phyloP scores from a whole-genome alignment of 2,797 vertebrate species.

The Atherinosoma microstoma region DNA sequence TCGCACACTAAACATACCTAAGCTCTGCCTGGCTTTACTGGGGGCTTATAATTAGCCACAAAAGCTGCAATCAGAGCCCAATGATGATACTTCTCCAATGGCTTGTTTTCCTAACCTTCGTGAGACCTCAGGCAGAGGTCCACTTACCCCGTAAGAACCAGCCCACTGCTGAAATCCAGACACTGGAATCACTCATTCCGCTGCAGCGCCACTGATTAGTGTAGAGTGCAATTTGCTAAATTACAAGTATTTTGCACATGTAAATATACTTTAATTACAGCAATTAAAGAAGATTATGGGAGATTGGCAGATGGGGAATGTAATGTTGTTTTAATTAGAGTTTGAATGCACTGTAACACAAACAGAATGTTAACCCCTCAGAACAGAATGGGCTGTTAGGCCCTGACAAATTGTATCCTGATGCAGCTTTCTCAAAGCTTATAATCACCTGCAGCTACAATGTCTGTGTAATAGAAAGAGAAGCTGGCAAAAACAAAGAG shows the following conservation, averaged over 20 bases:
- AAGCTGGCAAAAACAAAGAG: constrained; percentile 60
- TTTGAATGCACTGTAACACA: constrained; percentile 99
- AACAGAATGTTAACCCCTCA: constrained; percentile 99
- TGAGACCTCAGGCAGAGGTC: constrained; percentile 93
- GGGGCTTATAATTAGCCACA: constrained; percentile 91
- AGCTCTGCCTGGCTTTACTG: constrained; percentile 82
- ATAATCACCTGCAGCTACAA: constrained; percentile 84
- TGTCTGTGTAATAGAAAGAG: constrained; percentile 50
- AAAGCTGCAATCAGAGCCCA: constrained; percentile 92
- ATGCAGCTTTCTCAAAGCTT: constrained; percentile 81
- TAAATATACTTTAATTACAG: constrained; percentile 99
- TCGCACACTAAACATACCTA: constrained; percentile 48
- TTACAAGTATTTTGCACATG: constrained; percentile 99
- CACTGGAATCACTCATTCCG: constrained; percentile 97
- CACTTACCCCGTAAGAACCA: constrained; percentile 96
- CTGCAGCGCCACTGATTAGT: constrained; percentile 98
- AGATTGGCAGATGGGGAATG: constrained; percentile 99
- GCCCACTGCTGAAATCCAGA: constrained; percentile 95
- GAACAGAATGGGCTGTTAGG: constrained; percentile 91
- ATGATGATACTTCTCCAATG: constrained; percentile 89
- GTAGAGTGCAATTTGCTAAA: constrained; percentile 99
- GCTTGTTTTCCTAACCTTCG: constrained; percentile 96
- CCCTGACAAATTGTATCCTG: constrained; percentile 88
- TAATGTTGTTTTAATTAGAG: constrained; percentile 99
- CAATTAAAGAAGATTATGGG: constrained; percentile 99